Evolutionary conservation across 2,888 invertebrate genomes (phyloP), one percentile per base, ranked within the genome.

Genomic region (Polymixis lichenea): DNA sequence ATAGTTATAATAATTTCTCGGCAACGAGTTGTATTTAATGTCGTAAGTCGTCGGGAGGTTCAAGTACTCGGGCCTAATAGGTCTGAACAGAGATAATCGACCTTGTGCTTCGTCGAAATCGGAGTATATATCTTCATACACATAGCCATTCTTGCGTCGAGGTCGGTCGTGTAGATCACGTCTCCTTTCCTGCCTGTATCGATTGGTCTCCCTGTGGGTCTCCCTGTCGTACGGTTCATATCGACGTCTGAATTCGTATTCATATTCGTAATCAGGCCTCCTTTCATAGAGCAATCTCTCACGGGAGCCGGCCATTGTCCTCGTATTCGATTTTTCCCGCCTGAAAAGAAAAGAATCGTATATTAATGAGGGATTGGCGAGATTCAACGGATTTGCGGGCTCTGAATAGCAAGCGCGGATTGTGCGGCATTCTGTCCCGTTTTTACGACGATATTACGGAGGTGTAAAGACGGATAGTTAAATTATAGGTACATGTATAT

Each of bases 91-190:
- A 8, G 97, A 97, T 32, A 97, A 77, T 2, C 95, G 90, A 6
- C 96, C 96, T 89, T 96, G 96, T 11, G 96, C 95, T 89, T 96
- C 96, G 69, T 96, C 96, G 84, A 95, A 96, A 84, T 96, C 96
- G 43, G 96, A 96, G 81, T 97, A 97, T 58, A 96, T 96, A 83
- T 97, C 97, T 92, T 97, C 97, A 85, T 95, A 96, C 22, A 96
- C 96, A 84, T 95, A 96, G 2, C 96, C 96, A 77, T 96, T 96
- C 86, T 94, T 96, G 60, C 96, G 90, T 88, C 93, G 91, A 13
- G 95, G 94, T 83, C 92, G 89, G 46, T 91, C 91, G 76, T 82
- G 83, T 67, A 89, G 78, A 75, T 88, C 86, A 15, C 83, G 85
- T 22, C 88, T 79, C 61, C 87, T 88, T 56, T 95, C 95, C 77